Conservation (phyloP, 2,888 invertebrate genomes). For the Campopleginae sp. region DNA sequence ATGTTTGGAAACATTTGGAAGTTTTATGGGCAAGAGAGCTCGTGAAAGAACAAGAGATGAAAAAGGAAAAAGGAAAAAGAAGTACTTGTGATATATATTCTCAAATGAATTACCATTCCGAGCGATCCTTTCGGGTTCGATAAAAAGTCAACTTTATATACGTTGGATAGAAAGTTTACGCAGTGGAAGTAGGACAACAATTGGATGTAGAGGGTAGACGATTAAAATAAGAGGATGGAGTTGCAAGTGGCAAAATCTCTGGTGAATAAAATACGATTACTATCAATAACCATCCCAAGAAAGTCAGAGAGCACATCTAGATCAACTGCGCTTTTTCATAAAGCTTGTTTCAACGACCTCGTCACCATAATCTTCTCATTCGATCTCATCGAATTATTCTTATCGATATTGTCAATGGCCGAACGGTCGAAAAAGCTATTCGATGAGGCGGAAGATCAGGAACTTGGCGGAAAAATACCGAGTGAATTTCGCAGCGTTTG, state of each 20-base stretch:
- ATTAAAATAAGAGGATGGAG: slow-evolving; percentile 21
- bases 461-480: slow-evolving; percentile 7
- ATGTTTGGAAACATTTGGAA: slow-evolving; percentile 58
- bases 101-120: slow-evolving; percentile 59
- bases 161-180: slow-evolving; percentile 43
- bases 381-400: slow-evolving; percentile 8
- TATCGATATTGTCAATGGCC: background rate
- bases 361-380: background rate
- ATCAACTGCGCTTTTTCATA: background rate
- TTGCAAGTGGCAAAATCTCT: slow-evolving; percentile 12
- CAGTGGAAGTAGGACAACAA: slow-evolving; percentile 32
- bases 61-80: slow-evolving; percentile 49
- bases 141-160: slow-evolving; percentile 52
- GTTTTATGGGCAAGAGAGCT: slow-evolving; percentile 31
- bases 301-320: background rate
- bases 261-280: slow-evolving; percentile 47
- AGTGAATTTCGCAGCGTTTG: background rate
- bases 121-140: slow-evolving; percentile 48
- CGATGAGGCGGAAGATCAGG: background rate
- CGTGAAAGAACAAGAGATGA: slow-evolving; percentile 35
- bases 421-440: background rate
- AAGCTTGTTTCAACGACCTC: slow-evolving; percentile 36
- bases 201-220: slow-evolving; percentile 7
- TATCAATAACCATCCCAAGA: slow-evolving; percentile 9
- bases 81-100: slow-evolving; percentile 47